These are phyloP conservation scores for Cuculus canorus DNA, from an alignment of 2,797 vertebrate genomes.

Conservation along the genomic window DNA sequence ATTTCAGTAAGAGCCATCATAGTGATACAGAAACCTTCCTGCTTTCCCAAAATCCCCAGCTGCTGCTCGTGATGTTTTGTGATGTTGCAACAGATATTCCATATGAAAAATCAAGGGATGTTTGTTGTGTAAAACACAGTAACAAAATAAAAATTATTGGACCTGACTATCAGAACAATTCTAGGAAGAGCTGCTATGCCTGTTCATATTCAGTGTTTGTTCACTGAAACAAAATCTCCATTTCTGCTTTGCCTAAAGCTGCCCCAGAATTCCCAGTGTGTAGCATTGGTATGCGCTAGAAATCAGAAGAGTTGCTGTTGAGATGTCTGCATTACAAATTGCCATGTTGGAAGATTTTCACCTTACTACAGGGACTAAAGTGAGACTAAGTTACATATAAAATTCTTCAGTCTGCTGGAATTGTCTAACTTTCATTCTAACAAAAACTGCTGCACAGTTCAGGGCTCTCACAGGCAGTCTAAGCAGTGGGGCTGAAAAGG, in stretches of 20 bases:
- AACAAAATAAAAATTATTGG: neutral
- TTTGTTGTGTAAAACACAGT: neutral
- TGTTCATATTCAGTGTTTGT: neutral
- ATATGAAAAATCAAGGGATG: neutral
- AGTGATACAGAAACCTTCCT: neutral
- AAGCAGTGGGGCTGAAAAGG: neutral
- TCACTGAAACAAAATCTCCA: neutral
- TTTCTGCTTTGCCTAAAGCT: conserved; percentile 9
- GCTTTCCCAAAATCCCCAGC: neutral
- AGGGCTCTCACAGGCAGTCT: neutral
- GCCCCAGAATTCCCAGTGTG: neutral
- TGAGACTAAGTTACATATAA: neutral
- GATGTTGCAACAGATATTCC: neutral
- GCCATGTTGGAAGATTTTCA: neutral
- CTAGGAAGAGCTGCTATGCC: neutral
- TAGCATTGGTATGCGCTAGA: neutral
- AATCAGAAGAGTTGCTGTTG: neutral
- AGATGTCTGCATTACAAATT: neutral
- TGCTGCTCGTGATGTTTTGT: neutral
- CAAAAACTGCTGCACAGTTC: neutral
- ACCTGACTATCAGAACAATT: neutral
- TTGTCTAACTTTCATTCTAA: neutral
- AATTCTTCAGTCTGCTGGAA: neutral
- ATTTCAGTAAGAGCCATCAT: neutral
- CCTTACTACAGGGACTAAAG: conserved; percentile 1